Base-by-base conservation (phyloP, 2,888 invertebrate species). In the Platycheirus rosarum region DNA sequence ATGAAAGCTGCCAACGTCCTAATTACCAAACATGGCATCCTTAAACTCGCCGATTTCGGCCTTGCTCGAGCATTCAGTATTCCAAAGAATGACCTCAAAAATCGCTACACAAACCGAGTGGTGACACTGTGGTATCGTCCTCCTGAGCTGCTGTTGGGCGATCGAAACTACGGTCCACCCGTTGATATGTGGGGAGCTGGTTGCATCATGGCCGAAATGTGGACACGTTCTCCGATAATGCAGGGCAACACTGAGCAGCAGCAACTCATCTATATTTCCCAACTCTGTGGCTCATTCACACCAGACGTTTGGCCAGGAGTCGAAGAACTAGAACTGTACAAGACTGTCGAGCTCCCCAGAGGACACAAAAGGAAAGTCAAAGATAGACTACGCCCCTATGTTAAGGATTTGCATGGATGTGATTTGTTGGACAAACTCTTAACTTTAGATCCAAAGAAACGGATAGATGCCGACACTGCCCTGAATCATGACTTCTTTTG, bases 131-230 rank as follows among this genome's bases (percentile, higher is more conserved):
- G 99, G 99, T 99, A 99, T 89, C 90, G 93, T 18, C 93, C 93
- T 14, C 93, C 93, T 0, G 93, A 93, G 85, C 86, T 93, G 1
- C 70, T 89, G 55, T 86, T 89, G 4, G 95, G 97, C 35, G 97
- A 98, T 87, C 92, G 99, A 11, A 97, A 98, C 91, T 99, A 99
- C 88, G 98, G 98, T 0, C 97, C 98, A 0, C 96, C 98, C 0
- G 98, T 99, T 11, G 99, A 99, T 91, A 93, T 99, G 91, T 97
- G 97, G 97, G 97, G 97, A 0, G 98, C 98, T 0, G 99, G 99
- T 0, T 99, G 99, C 89, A 99, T 99, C 84, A 99, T 99, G 99
- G 99, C 99, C 0, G 99, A 99, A 92, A 97, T 99, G 97, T 99
- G 99, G 99, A 99, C 98, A 0, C 92, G 95, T 14, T 95, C 95